Conservation (phyloP, 2,797 vertebrate species). For the Setipinna tenuifilis region DNA sequence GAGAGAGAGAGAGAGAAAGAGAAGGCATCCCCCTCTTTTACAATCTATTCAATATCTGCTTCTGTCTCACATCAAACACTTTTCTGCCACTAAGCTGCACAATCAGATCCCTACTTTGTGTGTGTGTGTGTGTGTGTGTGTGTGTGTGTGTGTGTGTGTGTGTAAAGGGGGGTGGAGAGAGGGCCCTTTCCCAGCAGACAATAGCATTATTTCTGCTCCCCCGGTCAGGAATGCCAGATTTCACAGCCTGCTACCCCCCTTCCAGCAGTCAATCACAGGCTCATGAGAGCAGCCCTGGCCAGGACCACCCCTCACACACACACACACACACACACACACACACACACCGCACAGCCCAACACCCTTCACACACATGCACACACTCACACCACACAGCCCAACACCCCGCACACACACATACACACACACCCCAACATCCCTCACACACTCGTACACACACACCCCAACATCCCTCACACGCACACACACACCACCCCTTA, state of each 20-base stretch:
- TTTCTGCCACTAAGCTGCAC: conserved; percentile 87
- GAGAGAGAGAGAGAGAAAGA: conserved; percentile 47
- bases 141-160: conserved; percentile 53
- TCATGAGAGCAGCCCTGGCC: conserved; percentile 62
- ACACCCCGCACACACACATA: not conserved
- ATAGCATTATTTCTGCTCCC: conserved; percentile 98
- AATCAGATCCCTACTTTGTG: conserved; percentile 80
- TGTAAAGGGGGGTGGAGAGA: conserved; percentile 73
- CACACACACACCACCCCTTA: no score
- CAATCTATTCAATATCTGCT: conserved; percentile 81
- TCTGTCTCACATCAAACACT: conserved; percentile 87
- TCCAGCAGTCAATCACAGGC: conserved; percentile 78
- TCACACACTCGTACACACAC: no score
- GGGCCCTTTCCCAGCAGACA: conserved; percentile 90
- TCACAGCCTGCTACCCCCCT: conserved; percentile 87
- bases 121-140: conserved; percentile 33
- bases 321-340: no score
- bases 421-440: no score
- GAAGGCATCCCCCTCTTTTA: conserved; percentile 71
- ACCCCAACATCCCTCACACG: no score
- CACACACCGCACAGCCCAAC: not conserved
- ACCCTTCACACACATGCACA: conserved; percentile 47
- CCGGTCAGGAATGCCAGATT: conserved; percentile 96
- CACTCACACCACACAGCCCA: conserved; percentile 45
- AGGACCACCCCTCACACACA: conserved; percentile 53